These are phyloP conservation scores for Egretta garzetta DNA, from an alignment of 2,113 vertebrate species.

Conservation along the genomic window DNA sequence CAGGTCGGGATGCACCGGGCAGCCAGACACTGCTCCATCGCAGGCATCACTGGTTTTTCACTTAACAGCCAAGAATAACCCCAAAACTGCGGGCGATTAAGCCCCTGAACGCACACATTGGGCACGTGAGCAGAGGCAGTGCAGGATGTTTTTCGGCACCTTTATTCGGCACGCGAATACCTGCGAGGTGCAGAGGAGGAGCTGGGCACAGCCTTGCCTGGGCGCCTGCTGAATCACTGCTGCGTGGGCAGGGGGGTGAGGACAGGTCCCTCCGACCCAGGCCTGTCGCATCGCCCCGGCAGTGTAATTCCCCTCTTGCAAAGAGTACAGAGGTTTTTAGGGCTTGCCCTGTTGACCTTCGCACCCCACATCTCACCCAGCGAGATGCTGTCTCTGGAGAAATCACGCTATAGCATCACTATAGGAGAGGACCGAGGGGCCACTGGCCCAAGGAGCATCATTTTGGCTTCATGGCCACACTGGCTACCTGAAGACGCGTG, in stretches of 20 bases:
- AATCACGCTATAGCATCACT: rapidly evolving
- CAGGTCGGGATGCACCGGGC: not conserved
- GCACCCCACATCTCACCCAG: rapidly evolving
- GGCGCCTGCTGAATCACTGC: not conserved
- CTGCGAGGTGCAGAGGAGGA: not conserved
- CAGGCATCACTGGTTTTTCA: not conserved
- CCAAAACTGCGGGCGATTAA: rapidly evolving
- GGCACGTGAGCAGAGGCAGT: not conserved
- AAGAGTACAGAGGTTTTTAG: not conserved
- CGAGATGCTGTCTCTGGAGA: rapidly evolving
- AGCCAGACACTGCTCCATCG: rapidly evolving
- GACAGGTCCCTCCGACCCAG: not conserved
- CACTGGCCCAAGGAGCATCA: rapidly evolving
- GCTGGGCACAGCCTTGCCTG: not conserved
- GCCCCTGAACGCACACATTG: rapidly evolving
- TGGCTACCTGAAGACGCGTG: not conserved
- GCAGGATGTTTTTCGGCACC: not conserved
- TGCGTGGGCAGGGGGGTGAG: not conserved
- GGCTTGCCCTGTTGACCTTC: not conserved
- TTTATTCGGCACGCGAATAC: rapidly evolving
- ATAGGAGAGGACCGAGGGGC: not conserved
- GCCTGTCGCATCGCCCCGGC: rapidly evolving
- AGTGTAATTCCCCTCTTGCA: rapidly evolving
- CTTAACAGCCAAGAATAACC: not conserved
- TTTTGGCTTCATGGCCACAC: rapidly evolving